Evolutionary conservation across 2,797 vertebrate genomes (phyloP), one percentile per base, ranked within the genome.

Genomic region (Rhinichthys osculus): DNA sequence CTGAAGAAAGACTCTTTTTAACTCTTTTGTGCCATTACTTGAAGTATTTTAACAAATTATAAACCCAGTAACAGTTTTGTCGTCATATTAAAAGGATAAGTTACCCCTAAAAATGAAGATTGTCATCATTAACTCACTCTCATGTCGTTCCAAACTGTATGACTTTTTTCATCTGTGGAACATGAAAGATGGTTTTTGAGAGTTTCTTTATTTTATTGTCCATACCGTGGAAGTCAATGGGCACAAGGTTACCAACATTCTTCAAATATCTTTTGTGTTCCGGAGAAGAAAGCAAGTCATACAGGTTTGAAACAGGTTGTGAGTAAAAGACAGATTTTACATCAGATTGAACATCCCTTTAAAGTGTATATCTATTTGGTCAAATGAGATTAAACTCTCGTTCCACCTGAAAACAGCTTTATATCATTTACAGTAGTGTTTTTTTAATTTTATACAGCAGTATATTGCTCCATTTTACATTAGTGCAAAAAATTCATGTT

Each of bases 401-500:
- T 91, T 92, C 91, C 92, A 90, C 90, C 87, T 94, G 91, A 94
- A 95, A 94, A 93, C 90, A 90, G 82, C 88, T 96, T 96, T 95
- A 96, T 95, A 95, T 90, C 7, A 91, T 91, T 89, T 90, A 92
- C 91, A 94, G 86, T 85, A 89, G 40, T 73, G 62, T 40, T 38
- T 38, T 38, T 78, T 77, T 59, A 11, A 67, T 57, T 78, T 84
- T 78, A 70, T 70, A 78, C 82, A 84, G 82, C 64, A 84, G 91
- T 94, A 89, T 95, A 96, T 96, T 96, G 96, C 95, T 96, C 92
- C 93, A 93, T 93, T 93, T 93, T 88, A 89, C 93, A 93, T 93
- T 92, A 95, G 95, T 96, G 95, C 96, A 96, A 96, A 89, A 95
- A 92, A 93, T 90, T 90, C 38, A 89, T 91, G 92, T 92, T 94